phyloP scores from a whole-genome alignment of 1,140 invertebrate genomes.

The Triops cancriformis region DNA sequence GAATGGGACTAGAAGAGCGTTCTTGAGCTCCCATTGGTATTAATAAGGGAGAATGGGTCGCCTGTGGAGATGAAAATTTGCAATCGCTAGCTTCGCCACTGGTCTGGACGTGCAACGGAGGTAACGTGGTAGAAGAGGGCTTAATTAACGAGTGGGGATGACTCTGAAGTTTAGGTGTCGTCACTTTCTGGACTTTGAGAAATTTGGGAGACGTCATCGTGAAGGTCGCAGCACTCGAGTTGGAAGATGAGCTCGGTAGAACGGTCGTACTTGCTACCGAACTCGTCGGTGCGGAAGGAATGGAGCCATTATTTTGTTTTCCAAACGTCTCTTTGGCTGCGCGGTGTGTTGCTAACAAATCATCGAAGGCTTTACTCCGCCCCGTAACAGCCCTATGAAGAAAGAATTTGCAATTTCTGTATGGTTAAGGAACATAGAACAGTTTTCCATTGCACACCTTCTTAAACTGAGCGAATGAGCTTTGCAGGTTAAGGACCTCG shows the following conservation, averaged over 20 bases:
- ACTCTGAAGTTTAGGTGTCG: background rate
- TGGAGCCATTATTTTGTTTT: constrained; percentile 16
- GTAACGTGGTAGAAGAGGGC: background rate
- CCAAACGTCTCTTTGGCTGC: constrained; percentile 49
- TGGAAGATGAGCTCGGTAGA: background rate
- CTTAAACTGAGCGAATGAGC: constrained; percentile 62
- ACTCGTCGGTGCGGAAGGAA: background rate
- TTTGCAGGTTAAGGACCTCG: constrained; percentile 72
- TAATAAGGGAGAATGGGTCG: background rate
- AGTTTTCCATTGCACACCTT: background rate
- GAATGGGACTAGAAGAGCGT: background rate
- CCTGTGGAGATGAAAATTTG: background rate
- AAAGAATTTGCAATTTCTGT: background rate
- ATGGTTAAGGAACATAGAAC: background rate
- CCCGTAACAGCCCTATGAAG: constrained; percentile 58
- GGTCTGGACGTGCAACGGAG: background rate
- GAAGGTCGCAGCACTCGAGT: background rate
- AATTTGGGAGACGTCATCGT: background rate
- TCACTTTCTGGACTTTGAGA: background rate
- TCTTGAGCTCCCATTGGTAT: background rate
- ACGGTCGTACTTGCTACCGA: background rate
- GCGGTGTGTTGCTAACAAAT: constrained; percentile 63
- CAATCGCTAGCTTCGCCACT: background rate
- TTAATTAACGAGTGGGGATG: background rate
- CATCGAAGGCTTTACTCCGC: constrained; percentile 66